Conservation (phyloP, 2,888 invertebrate genomes). For the Thecocarcelia acutangulata region DNA sequence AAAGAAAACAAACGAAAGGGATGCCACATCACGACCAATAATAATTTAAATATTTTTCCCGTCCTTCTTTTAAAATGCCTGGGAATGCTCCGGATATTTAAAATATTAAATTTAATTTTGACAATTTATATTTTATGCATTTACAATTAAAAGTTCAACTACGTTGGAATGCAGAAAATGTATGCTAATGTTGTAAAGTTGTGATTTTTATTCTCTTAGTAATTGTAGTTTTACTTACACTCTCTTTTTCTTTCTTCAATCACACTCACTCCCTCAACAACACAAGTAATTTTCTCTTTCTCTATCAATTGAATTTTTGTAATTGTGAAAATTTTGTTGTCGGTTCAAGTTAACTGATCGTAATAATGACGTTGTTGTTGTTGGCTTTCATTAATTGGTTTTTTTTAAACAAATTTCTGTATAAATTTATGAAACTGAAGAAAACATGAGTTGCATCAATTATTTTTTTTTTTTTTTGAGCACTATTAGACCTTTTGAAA, state of each 20-base stretch:
- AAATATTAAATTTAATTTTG: too few relatives aligned
- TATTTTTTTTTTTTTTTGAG: slow-evolving; percentile 41
- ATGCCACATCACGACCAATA: too few relatives aligned
- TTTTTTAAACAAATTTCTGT: slow-evolving; percentile 40
- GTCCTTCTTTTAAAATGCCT: too few relatives aligned
- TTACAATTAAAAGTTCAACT: too few relatives aligned
- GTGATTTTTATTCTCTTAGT: not conserved
- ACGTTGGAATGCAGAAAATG: too few relatives aligned
- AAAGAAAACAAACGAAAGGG: too few relatives aligned
- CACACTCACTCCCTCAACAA: slow-evolving; percentile 1
- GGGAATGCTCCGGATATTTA: too few relatives aligned
- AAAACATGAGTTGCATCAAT: slow-evolving; percentile 36
- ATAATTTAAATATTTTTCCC: too few relatives aligned
- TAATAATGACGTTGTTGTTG: slow-evolving; percentile 48
- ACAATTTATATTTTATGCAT: too few relatives aligned
- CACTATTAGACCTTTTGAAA: slow-evolving; percentile 50
- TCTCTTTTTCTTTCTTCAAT: slow-evolving; percentile 17
- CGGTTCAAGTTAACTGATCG: slow-evolving; percentile 60
- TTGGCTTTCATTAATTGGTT: slow-evolving; percentile 44
- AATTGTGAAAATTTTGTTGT: slow-evolving; percentile 53
- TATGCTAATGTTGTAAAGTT: not conserved
- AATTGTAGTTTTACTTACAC: slow-evolving; percentile 49
- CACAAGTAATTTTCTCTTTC: slow-evolving; percentile 30
- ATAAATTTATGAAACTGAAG: slow-evolving; percentile 28
- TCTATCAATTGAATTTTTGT: slow-evolving; percentile 44